Evolutionary conservation across 2,888 invertebrate species (phyloP), one percentile per base, ranked within the genome.

Genomic region (Sinhomidia bicolor): DNA sequence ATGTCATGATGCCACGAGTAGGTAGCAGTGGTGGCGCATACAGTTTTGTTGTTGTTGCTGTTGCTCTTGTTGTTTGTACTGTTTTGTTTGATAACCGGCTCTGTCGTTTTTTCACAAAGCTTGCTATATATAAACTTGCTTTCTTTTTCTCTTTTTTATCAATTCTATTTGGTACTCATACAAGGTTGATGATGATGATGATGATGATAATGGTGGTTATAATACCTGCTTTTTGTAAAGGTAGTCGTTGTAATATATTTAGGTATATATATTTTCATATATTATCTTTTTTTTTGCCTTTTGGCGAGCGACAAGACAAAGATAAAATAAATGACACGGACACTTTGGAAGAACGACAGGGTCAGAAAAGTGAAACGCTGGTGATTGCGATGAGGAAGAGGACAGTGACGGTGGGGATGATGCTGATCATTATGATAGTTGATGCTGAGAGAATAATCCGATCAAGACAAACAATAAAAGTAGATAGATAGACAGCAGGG

Each of bases 361-460:
- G 83, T 88, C 88, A 84, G 47, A 65, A 47, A 82, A 65, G 54
- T 36, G 74, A 88, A 82, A 82, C 36, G 60, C 62, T 65, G 83
- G 62, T 51, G 36, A n/a, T n/a, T n/a, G n/a, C n/a, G n/a, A 79
- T 83, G 68, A 60, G 26, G 76, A 84, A 5, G 60, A 84, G 23
- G 71, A 83, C 29, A 32, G 32, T 20, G 44, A 41, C 23, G 23
- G 32, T 17, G 44, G 23, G n/a, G 36, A 29, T 57, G 36, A 57
- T 54, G 29, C 51, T 83, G 68, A 83, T 83, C 82, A 83, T 71
- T 32, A 74, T 41, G 84, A 41, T 74, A 84, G 79, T 79, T 79
- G 83, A 78, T 78, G 44, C 79, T 78, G 71, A 84, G 83, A 68
- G 78, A 79, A 88, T 88, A 88, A 88, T 88, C 87, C 87, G 87